phyloP scores from a whole-genome alignment of 2,888 invertebrate genomes.

The Exephanes ischioxanthus region DNA sequence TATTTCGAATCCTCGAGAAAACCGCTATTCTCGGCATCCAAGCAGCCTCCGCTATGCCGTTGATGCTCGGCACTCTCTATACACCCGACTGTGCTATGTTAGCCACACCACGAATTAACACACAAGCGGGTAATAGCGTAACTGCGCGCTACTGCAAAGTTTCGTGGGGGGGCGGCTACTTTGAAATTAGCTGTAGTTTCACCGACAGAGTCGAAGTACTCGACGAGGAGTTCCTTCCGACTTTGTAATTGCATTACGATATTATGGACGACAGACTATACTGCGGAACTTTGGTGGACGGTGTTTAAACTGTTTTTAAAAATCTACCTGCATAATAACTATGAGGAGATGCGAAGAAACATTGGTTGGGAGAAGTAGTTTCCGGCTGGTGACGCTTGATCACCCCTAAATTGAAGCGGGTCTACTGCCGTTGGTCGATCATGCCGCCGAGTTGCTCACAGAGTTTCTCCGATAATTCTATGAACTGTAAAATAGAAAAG shows the following conservation, averaged over 20 bases:
- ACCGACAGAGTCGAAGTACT: slow-evolving; percentile 34
- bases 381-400: too few relatives aligned
- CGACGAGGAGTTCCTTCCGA: slow-evolving; percentile 12
- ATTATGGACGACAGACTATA: slow-evolving; percentile 6
- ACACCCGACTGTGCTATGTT: neutral
- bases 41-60: neutral
- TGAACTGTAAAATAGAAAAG: neutral
- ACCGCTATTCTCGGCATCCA: slow-evolving; percentile 21
- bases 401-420: too few relatives aligned
- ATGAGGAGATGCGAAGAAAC: neutral
- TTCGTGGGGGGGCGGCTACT: slow-evolving; percentile 21
- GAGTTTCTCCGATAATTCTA: slow-evolving; percentile 1
- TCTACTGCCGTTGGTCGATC: neutral
- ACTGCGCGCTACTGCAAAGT: slow-evolving; percentile 43
- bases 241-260: slow-evolving; percentile 31
- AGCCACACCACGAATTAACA: slow-evolving; percentile 47
- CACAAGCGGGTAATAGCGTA: slow-evolving; percentile 54
- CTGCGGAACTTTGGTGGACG: neutral
- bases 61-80: neutral
- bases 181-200: slow-evolving; percentile 40
- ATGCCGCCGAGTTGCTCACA: neutral
- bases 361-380: neutral
- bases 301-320: neutral
- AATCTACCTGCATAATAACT: neutral
- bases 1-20: slow-evolving; percentile 28